Evolutionary conservation across 2,888 invertebrate species (phyloP).

Genomic region (Plebejus melissa): DNA sequence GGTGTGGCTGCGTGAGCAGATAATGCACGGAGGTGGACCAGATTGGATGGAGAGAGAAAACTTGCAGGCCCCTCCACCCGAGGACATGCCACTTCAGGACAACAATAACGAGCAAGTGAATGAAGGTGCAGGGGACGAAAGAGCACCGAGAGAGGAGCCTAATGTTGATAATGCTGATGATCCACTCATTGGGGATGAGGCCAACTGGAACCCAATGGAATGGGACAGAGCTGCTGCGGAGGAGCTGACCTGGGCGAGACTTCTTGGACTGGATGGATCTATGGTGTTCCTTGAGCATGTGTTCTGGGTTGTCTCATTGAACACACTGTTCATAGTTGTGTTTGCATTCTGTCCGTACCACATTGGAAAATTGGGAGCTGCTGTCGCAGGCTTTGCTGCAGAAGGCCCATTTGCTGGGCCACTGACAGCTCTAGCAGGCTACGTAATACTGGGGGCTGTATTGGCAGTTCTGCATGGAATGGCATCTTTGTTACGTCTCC

Average conservation of each 20-base stretch:
- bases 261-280: conserved; percentile 97
- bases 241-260: conserved; percentile 98
- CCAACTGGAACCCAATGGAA: conserved; percentile 98
- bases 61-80: conserved; percentile 70
- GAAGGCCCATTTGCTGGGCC: conserved; percentile 95
- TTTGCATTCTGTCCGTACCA: conserved; percentile 99
- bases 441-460: conserved; percentile 91
- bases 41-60: conserved; percentile 94
- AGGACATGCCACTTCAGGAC: conserved; percentile 66
- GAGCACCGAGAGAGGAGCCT: conserved; percentile 56
- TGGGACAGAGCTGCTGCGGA: conserved; percentile 99
- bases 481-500: conserved; percentile 88
- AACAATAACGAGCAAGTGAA: conserved; percentile 72
- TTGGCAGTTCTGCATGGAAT: conserved; percentile 91
- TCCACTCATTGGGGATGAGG: conserved; percentile 84
- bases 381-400: conserved; percentile 71
- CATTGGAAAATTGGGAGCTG: conserved; percentile 92
- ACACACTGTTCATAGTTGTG: conserved; percentile 96
- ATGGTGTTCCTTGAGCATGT: conserved; percentile 98
- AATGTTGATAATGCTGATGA: conserved; percentile 69
- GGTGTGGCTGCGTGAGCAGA: conserved; percentile 98
- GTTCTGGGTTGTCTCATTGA: conserved; percentile 98
- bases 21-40: conserved; percentile 97
- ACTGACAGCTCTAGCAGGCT: conserved; percentile 94
- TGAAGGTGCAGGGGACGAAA: conserved; percentile 59